These are phyloP conservation scores for Parthenolecanium corni DNA, from an alignment of 2,888 invertebrate species.

Conservation along the genomic window DNA sequence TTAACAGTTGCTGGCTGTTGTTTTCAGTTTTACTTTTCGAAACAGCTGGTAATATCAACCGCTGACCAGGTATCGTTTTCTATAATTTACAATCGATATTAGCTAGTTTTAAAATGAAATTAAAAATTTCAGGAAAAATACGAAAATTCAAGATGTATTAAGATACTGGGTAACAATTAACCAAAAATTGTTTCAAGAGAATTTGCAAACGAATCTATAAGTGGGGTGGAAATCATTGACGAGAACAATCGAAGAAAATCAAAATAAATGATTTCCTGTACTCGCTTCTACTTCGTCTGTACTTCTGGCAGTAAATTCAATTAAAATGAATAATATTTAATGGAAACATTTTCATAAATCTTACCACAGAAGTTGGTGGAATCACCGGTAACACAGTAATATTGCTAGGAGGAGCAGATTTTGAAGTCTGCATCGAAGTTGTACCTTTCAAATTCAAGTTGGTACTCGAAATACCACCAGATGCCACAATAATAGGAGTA, in stretches of 20 bases:
- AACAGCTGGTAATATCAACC: slow-evolving; percentile 14
- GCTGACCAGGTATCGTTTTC: slow-evolving; percentile 19
- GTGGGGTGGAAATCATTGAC: too few species aligned
- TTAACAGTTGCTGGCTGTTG: background rate
- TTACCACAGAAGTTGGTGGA: background rate
- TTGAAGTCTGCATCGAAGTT: background rate
- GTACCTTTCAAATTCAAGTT: slow-evolving; percentile 10
- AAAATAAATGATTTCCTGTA: too few species aligned
- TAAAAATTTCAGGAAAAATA: background rate
- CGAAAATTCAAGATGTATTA: too few species aligned
- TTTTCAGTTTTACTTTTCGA: slow-evolving; percentile 6
- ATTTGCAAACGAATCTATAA: too few species aligned
- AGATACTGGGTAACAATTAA: too few species aligned
- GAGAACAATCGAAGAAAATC: too few species aligned
- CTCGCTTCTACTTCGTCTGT: too few species aligned
- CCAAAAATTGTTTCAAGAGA: too few species aligned
- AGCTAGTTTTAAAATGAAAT: background rate
- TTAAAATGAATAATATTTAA: too few species aligned
- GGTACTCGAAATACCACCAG: background rate
- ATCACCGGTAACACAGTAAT: slow-evolving; percentile 15
- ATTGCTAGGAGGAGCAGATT: background rate
- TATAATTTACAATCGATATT: background rate
- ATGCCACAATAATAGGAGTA: slow-evolving; percentile 18
- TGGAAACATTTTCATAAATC: too few species aligned
- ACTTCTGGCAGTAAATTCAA: too few species aligned